phyloP scores from a whole-genome alignment of 1,140 invertebrate species.

The Dinoponera quadriceps region DNA sequence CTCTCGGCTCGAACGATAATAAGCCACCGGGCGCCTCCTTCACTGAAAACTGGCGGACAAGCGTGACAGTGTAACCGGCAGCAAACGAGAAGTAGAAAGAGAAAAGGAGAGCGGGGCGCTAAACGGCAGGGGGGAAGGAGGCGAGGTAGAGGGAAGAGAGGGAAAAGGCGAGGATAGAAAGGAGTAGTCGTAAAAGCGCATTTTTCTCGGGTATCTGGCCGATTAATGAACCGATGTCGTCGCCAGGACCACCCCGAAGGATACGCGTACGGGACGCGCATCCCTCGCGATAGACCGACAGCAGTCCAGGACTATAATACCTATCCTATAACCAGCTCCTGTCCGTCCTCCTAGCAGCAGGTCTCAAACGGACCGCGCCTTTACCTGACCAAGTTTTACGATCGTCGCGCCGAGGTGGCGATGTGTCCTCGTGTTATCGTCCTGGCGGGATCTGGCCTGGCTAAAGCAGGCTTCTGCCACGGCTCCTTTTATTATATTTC shows the following conservation, averaged over 20 bases:
- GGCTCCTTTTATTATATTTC: conserved; percentile 70
- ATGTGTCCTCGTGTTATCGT: conserved; percentile 85
- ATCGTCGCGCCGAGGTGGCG: conserved; percentile 85
- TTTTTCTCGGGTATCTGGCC: conserved; percentile 82
- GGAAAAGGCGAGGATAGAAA: too few relatives aligned
- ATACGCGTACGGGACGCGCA: conserved; percentile 78
- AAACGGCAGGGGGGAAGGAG: too few relatives aligned
- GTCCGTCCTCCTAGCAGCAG: conserved; percentile 72
- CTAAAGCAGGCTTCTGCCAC: conserved; percentile 71
- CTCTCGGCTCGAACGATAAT: conserved; percentile 30
- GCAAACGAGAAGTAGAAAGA: neutral
- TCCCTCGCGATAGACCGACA: conserved; percentile 73
- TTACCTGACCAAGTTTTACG: conserved; percentile 85
- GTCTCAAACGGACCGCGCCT: conserved; percentile 83
- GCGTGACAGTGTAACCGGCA: neutral
- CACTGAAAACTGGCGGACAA: conserved; percentile 28
- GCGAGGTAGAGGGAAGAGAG: conserved; percentile 41
- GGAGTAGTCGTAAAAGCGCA: conserved; percentile 76
- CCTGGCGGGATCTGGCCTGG: conserved; percentile 80
- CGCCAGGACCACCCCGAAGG: conserved; percentile 82
- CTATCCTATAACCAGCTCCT: conserved; percentile 81
- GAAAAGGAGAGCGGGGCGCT: neutral
- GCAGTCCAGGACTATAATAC: conserved; percentile 77
- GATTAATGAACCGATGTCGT: conserved; percentile 85
- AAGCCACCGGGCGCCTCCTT: conserved; percentile 30